Evolutionary conservation across 2,113 vertebrate genomes (phyloP).

Genomic region (Suncus etruscus): DNA sequence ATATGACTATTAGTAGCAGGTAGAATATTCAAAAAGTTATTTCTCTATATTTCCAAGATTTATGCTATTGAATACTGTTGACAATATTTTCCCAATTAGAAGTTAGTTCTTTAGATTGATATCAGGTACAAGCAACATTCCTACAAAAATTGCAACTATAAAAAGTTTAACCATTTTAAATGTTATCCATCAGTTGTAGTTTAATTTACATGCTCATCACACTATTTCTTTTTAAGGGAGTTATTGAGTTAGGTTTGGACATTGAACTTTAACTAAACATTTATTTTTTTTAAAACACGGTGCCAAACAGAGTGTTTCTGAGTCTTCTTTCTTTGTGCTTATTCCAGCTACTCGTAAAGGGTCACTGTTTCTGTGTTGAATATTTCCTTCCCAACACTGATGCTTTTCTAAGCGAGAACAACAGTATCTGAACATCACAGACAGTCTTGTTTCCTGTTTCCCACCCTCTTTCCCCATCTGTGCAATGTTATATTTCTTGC

Average conservation of each 20-base stretch:
- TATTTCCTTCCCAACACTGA: slow-evolving; percentile 41
- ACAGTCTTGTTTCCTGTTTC: slow-evolving; percentile 62
- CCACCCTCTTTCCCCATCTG: slow-evolving; percentile 53
- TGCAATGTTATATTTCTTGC: slow-evolving; percentile 55
- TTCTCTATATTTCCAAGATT: background rate
- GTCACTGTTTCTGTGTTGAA: slow-evolving; percentile 57
- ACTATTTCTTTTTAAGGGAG: slow-evolving; percentile 43
- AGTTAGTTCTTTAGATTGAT: slow-evolving; percentile 17
- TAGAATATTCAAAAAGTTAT: slow-evolving; percentile 33
- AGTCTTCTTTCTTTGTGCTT: slow-evolving; percentile 58
- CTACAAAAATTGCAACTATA: slow-evolving; percentile 24
- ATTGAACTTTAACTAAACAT: slow-evolving; percentile 58
- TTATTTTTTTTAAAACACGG: background rate
- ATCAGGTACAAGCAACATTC: slow-evolving; percentile 23
- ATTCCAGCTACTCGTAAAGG: slow-evolving; percentile 64
- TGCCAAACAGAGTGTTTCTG: slow-evolving; percentile 48
- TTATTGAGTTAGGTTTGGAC: slow-evolving; percentile 31
- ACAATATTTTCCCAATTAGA: slow-evolving; percentile 21
- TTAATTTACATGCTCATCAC: background rate
- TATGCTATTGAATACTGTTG: background rate
- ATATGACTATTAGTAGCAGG: background rate
- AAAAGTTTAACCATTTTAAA: slow-evolving; percentile 17
- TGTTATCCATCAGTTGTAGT: slow-evolving; percentile 25
- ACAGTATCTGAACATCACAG: slow-evolving; percentile 62
- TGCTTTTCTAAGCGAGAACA: slow-evolving; percentile 61